phyloP scores from a whole-genome alignment of 2,113 vertebrate genomes.

The Tichodroma muraria region DNA sequence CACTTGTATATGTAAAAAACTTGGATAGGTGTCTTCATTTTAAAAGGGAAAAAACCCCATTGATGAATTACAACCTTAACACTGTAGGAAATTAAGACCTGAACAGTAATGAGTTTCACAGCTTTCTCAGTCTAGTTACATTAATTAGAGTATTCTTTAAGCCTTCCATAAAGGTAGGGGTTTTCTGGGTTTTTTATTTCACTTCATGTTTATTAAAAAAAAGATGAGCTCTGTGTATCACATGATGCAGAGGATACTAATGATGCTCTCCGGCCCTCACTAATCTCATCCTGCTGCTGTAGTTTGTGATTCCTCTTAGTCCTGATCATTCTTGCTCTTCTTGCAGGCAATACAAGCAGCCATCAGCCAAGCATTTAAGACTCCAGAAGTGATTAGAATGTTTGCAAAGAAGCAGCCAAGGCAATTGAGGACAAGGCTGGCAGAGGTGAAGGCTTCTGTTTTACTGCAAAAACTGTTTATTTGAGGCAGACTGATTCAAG shows the following conservation, averaged over 20 bases:
- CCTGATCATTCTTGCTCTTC: neutral
- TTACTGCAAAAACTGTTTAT: neutral
- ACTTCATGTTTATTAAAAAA: neutral
- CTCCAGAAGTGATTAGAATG: conserved; percentile 94
- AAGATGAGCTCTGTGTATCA: neutral
- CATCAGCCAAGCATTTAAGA: conserved; percentile 98
- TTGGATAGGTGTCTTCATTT: neutral
- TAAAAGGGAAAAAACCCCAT: neutral
- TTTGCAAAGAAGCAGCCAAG: conserved; percentile 98
- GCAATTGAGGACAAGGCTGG: conserved; percentile 88
- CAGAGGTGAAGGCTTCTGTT: conserved; percentile 79
- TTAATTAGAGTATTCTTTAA: neutral
- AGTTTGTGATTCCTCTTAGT: neutral
- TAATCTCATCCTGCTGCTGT: neutral
- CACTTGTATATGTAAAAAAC: neutral
- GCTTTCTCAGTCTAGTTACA: neutral
- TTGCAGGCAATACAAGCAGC: conserved; percentile 94
- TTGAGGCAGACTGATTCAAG: neutral
- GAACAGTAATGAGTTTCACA: neutral
- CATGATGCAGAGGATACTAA: neutral
- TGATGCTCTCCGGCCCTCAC: neutral
- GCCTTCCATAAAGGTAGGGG: neutral
- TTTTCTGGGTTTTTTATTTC: neutral
- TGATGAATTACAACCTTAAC: neutral
- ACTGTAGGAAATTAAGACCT: neutral